Evolutionary conservation across 2,888 invertebrate species (phyloP).

Genomic region (Mongoloraphidia duomilia): DNA sequence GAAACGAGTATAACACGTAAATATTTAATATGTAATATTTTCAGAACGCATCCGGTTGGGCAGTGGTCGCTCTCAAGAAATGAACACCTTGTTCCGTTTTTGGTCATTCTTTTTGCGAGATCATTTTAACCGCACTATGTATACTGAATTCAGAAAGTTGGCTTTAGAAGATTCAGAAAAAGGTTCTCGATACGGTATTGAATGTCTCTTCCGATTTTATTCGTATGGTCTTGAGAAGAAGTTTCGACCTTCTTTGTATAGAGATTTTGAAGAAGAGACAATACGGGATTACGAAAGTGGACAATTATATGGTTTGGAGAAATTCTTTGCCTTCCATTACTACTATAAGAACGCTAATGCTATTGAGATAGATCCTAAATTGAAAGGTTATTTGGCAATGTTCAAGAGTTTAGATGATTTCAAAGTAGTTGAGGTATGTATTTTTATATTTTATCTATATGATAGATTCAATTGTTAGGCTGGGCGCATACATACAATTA

Average conservation of each 20-base stretch:
- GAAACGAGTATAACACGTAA: too few relatives aligned
- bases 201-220: slow-evolving; percentile 88
- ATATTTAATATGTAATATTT: slow-evolving; percentile 19
- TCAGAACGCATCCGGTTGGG: slow-evolving; percentile 85
- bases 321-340: slow-evolving; percentile 98
- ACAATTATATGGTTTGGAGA: slow-evolving; percentile 94
- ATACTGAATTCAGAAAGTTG: slow-evolving; percentile 81
- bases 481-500: too few relatives aligned
- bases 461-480: too few relatives aligned
- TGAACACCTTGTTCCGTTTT: slow-evolving; percentile 98
- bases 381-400: slow-evolving; percentile 56
- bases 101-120: slow-evolving; percentile 99
- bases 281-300: slow-evolving; percentile 80
- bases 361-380: slow-evolving; percentile 56
- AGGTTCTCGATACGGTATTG: slow-evolving; percentile 80
- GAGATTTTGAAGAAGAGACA: slow-evolving; percentile 91
- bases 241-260: slow-evolving; percentile 88
- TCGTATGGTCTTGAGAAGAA: slow-evolving; percentile 95
- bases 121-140: slow-evolving; percentile 97
- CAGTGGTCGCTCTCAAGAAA: slow-evolving; percentile 91
- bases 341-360: slow-evolving; percentile 76
- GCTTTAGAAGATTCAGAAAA: slow-evolving; percentile 88
- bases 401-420: slow-evolving; percentile 87
- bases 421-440: slow-evolving; percentile 54
- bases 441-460: neutral